Evolutionary conservation across 2,113 vertebrate species (phyloP), one percentile per base, ranked within the genome.

Genomic region (Psephotus haematonotus): DNA sequence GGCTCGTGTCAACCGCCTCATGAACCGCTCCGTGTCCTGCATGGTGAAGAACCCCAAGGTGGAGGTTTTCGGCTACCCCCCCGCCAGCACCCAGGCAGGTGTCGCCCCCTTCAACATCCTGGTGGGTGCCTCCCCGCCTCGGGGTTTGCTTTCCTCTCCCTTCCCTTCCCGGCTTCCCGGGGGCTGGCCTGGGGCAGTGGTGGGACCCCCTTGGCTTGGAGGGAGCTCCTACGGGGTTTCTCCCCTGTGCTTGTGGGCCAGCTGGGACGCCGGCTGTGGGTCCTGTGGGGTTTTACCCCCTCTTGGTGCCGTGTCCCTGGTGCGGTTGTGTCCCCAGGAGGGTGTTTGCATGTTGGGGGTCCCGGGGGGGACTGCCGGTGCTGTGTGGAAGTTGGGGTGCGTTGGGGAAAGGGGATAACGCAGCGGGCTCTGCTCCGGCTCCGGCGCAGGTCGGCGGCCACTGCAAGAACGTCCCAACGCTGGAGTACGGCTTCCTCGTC

Each of bases 401-500:
- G 0, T 8, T 22, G 49, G 85, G 60, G 52, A 14, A 92, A 65
- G 80, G 59, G 47, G 90, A 35, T 97, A 84, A 97, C 37, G 35
- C 83, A 92, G 86, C 75, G 41, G 67, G 68, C 41, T 52, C 72
- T 2, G 3, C 93, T 80, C 90, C 1, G 79, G 91, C 98, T 97
- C 95, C 95, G 80, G 97, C 95, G 63, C 98, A 99, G 99, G 99
- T 99, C 47, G 99, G 99, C 25, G 99, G 99, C 88, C 99, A 99
- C 97, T 99, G 99, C 98, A 99, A 99, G 98, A 99, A 99, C 92
- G 98, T 99, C 95, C 99, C 99, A 68, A 99, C 99, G 25, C 97
- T 99, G 98, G 99, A 99, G 96, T 99, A 99, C 16, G 99, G 99
- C 96, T 99, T 99, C 97, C 98, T 99, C 31, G 99, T 99, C 87